phyloP scores from a whole-genome alignment of 2,797 vertebrate species.

The Pitangus sulphuratus region DNA sequence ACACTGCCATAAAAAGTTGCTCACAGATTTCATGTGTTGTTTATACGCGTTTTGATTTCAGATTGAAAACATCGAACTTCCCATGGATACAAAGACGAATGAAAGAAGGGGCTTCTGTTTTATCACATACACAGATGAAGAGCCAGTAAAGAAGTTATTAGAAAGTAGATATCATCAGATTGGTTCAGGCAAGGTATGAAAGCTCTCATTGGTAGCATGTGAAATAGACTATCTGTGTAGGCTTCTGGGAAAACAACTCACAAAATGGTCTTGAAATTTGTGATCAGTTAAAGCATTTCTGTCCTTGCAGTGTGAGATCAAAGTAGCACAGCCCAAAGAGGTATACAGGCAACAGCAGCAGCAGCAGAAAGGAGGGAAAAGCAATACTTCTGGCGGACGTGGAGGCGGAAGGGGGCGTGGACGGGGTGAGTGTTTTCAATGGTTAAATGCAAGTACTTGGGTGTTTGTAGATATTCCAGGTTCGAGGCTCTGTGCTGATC shows the following conservation, averaged over 20 bases:
- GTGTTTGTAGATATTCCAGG: not conserved
- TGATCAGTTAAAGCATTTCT: not conserved
- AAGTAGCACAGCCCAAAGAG: conserved; percentile 91
- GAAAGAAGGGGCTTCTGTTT: conserved; percentile 90
- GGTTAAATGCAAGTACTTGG: accelerated
- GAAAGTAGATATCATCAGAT: conserved; percentile 90
- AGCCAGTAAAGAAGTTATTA: conserved; percentile 87
- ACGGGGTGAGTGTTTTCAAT: conserved; percentile 74
- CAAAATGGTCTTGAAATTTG: not conserved
- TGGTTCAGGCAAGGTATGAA: conserved; percentile 86
- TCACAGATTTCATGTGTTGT: accelerated
- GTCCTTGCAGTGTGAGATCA: conserved; percentile 85
- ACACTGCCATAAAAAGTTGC: not conserved
- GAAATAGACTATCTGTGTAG: accelerated
- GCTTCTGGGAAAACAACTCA: not conserved
- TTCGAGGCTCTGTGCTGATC: not conserved
- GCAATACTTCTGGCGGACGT: conserved; percentile 74
- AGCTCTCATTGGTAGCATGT: not conserved
- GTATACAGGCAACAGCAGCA: conserved; percentile 89
- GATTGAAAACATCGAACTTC: conserved; percentile 90
- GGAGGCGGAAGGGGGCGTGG: conserved; percentile 84
- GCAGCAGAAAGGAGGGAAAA: conserved; percentile 84
- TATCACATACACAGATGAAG: conserved; percentile 86
- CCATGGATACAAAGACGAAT: conserved; percentile 89
- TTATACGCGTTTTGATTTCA: conserved; percentile 55